These are phyloP conservation scores for Lerema accius DNA, from an alignment of 1,140 invertebrate genomes.

Conservation along the genomic window DNA sequence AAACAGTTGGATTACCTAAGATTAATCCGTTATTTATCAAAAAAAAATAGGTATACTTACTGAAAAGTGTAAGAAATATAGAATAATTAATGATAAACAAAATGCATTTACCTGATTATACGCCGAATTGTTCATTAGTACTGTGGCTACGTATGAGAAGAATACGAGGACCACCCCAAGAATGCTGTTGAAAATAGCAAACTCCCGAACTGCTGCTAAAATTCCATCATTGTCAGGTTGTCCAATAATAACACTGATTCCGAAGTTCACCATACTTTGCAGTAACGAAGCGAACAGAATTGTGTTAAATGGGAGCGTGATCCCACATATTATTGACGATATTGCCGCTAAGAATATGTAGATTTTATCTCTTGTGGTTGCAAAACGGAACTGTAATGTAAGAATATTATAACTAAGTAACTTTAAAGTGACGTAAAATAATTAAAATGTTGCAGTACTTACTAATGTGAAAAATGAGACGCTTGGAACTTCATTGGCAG, in stretches of 20 bases:
- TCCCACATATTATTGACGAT: slow-evolving; percentile 84
- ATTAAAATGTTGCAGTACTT: slow-evolving; percentile 34
- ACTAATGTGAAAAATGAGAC: slow-evolving; percentile 54
- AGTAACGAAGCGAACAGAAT: slow-evolving; percentile 87
- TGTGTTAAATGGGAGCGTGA: slow-evolving; percentile 86
- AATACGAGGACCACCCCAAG: slow-evolving; percentile 84
- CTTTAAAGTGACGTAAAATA: too few relatives aligned
- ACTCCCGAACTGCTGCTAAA: slow-evolving; percentile 76
- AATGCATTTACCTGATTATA: slow-evolving; percentile 84
- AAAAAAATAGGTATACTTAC: too few relatives aligned
- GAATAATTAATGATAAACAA: too few relatives aligned
- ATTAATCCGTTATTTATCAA: too few relatives aligned
- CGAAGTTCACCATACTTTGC: slow-evolving; percentile 76
- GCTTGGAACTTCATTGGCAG: slow-evolving; percentile 45
- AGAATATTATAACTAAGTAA: too few relatives aligned
- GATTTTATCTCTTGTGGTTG: slow-evolving; percentile 83
- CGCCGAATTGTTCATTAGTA: slow-evolving; percentile 86
- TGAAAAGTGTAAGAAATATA: too few relatives aligned
- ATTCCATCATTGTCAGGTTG: slow-evolving; percentile 53
- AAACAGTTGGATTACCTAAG: too few relatives aligned
- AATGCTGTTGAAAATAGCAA: slow-evolving; percentile 84
- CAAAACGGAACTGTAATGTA: slow-evolving; percentile 86
- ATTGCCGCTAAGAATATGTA: slow-evolving; percentile 85
- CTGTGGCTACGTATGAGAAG: slow-evolving; percentile 85
- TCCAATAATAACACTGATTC: slow-evolving; percentile 45